Percentiles rank a stretch among this genome's conserved stretches.
These are phyloP conservation scores for Todus mexicanus DNA, from an alignment of 2,797 vertebrate species.

Conservation along the genomic window DNA sequence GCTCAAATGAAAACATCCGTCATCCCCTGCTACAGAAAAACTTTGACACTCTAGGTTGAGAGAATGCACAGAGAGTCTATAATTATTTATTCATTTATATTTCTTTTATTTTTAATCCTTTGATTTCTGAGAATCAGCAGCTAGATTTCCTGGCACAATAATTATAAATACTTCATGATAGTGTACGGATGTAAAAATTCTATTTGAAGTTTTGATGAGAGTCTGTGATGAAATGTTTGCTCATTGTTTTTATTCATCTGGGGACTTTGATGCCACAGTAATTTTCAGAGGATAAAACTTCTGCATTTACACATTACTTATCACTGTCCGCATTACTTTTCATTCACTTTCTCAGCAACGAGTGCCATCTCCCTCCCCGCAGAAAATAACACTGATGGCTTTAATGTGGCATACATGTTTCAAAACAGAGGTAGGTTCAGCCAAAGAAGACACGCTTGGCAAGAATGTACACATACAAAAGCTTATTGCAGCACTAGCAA, in stretches of 20 bases:
- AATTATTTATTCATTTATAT: conserved; percentile 61
- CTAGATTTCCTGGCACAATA: conserved; percentile 51
- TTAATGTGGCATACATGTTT: not conserved
- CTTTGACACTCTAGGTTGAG: not conserved
- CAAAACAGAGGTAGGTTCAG: not conserved
- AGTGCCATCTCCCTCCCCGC: not conserved
- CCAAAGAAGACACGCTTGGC: not conserved
- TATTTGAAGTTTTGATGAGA: conserved; percentile 54
- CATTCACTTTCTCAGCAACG: not conserved
- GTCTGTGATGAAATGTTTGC: not conserved
- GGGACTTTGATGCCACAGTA: not conserved
- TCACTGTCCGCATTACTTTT: not conserved
- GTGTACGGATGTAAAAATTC: conserved; percentile 40
- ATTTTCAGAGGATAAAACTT: conserved; percentile 5
- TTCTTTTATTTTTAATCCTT: conserved; percentile 53
- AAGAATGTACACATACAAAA: not conserved
- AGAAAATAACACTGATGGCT: not conserved
- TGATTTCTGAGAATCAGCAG: conserved; percentile 39
- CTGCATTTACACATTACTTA: not conserved
- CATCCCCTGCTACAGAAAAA: not conserved
- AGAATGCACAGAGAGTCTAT: not conserved
- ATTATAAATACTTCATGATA: conserved; percentile 59
- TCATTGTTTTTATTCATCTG: conserved; percentile 7
- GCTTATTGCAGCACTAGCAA: not conserved
- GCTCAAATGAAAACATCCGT: not conserved